Evolutionary conservation across 2,888 invertebrate genomes (phyloP), one percentile per base, ranked within the genome.

Genomic region (Phyto melanocephala): DNA sequence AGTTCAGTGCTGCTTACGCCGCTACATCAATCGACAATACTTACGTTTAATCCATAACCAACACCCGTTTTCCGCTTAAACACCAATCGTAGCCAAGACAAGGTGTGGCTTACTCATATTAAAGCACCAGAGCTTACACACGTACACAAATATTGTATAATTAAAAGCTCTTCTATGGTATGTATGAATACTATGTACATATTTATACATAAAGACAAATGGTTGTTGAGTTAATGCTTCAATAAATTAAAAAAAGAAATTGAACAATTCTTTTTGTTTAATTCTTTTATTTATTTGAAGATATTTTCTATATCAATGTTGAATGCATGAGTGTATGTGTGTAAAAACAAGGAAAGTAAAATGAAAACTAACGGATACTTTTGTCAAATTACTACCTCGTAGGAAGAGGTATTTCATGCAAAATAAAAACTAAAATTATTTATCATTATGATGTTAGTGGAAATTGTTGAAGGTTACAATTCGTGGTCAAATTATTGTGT

Each of bases 81-180:
- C 87, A 87, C 90, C 90, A 90, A 90, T 90, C 90, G 90, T 88
- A 87, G 86, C 86, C 87, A 87, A 89, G 89, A 86, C 87, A 88
- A 89, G 90, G 90, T 90, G 87, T 87, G 87, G 87, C 87, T 84
- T 86, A 84, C 84, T 71, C 62, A 68, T 67, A 62, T 77, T 54
- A 52, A 42, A 56, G 20, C 37, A 42, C 13, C 10, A 35, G 24
- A 54, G 77, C 74, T 77, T 74, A 52, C 33, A 76, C 28, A 74
- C 42, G 17, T 5, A 4, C 17, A 28, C 13, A 15, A 42, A 60
- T 33, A 52, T 22, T 33, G 8, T 74, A 71, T 67, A 76, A 82
- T 79, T 82, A 76, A 82, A 82, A 82, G 82, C 82, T 82, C 42
- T 76, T 75, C 65, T 17, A 40, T 10, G 60, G 8, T 20, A 22